These are phyloP conservation scores for Luidia sarsii DNA, from an alignment of 53 echinoderm and acorn worm species.

Conservation along the genomic window DNA sequence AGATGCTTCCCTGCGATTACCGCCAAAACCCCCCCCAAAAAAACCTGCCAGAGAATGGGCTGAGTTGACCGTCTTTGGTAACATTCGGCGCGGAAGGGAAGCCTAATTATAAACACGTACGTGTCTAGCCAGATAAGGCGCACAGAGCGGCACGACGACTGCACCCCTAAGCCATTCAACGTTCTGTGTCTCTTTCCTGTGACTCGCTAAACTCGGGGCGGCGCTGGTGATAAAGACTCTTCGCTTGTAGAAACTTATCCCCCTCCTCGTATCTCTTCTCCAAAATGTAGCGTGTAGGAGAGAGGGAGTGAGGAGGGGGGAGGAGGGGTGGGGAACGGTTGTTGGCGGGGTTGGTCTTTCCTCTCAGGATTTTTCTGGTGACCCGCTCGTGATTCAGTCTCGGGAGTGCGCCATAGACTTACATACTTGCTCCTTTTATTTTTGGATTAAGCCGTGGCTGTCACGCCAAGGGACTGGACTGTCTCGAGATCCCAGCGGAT, in stretches of 20 bases:
- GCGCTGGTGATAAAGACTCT: background rate
- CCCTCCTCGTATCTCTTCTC: too few relatives aligned
- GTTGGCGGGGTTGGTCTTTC: too few relatives aligned
- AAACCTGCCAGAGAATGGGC: too few relatives aligned
- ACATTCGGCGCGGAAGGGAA: slow-evolving; percentile 8
- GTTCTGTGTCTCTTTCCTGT: slow-evolving; percentile 44
- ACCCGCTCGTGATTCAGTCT: slow-evolving; percentile 1
- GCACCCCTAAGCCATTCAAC: slow-evolving; percentile 39
- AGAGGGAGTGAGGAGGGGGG: too few relatives aligned
- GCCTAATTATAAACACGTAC: slow-evolving; percentile 47
- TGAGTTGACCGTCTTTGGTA: background rate
- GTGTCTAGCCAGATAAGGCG: slow-evolving; percentile 32
- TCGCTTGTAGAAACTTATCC: too few relatives aligned
- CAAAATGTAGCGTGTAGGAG: too few relatives aligned
- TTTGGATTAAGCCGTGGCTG: slow-evolving; percentile 1
- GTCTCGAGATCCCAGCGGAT: too few relatives aligned
- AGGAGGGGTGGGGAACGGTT: too few relatives aligned
- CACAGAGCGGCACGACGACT: slow-evolving; percentile 10
- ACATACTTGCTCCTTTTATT: background rate
- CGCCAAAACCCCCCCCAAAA: too few relatives aligned
- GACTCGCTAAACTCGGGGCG: background rate
- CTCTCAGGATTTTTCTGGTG: background rate
- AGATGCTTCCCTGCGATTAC: too few relatives aligned
- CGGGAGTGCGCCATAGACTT: background rate
- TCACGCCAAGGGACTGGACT: slow-evolving; percentile 23